Percentiles rank a stretch among this genome's conserved stretches.
Evolutionary conservation across 2,888 invertebrate species (phyloP).

Genomic region (Apotomis turbidana): DNA sequence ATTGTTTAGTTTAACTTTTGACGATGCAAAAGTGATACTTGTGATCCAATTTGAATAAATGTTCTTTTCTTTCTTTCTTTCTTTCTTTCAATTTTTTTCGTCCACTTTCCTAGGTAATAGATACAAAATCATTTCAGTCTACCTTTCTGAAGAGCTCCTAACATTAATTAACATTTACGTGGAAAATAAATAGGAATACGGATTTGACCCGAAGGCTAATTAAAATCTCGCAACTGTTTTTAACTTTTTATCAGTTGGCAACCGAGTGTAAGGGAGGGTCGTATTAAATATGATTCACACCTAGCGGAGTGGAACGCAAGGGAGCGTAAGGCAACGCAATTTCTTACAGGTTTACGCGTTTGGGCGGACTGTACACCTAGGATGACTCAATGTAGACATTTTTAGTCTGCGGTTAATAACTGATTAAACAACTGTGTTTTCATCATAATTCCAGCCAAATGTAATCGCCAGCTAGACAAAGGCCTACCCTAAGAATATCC

Average conservation of each 20-base stretch:
- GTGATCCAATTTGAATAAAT: too few species aligned
- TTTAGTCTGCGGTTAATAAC: too few species aligned
- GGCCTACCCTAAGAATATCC: too few species aligned
- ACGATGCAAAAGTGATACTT: too few species aligned
- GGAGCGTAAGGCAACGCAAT: not conserved
- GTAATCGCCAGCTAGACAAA: too few species aligned
- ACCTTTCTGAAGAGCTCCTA: conserved; percentile 7
- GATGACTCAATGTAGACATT: too few species aligned
- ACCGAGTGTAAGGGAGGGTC: not conserved
- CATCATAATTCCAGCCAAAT: too few species aligned
- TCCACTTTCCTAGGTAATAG: not conserved
- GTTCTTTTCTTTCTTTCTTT: too few species aligned
- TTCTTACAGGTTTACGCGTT: not conserved
- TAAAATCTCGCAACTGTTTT: conserved; percentile 33
- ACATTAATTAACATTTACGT: conserved; percentile 28
- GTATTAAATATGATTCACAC: not conserved
- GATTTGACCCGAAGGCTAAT: conserved; percentile 25
- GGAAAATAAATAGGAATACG: conserved; percentile 9
- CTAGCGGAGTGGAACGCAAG: not conserved
- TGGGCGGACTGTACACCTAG: not conserved
- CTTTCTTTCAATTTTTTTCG: not conserved
- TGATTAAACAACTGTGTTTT: too few species aligned
- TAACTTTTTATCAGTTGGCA: conserved; percentile 32
- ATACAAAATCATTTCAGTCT: conserved; percentile 13
- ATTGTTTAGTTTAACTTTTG: too few species aligned